Evolutionary conservation across 2,113 vertebrate genomes (phyloP), one percentile per base, ranked within the genome.

Genomic region (Centropristis striata): DNA sequence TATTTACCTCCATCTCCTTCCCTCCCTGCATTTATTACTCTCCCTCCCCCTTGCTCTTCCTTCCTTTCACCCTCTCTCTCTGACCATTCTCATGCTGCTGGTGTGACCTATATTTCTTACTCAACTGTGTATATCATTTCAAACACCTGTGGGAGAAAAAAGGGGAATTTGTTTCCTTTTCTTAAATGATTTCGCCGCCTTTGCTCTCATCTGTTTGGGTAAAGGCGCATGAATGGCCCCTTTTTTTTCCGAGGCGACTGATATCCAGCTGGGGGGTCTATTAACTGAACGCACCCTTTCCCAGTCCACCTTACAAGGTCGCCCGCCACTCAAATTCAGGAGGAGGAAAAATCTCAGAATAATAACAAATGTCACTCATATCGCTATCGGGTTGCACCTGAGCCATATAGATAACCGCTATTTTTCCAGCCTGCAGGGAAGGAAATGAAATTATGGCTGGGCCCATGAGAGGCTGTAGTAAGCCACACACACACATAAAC

Each of bases 391-490:
- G 82, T 86, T 78, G 89, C 87, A 92, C 90, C 94, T 94, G 94
- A 93, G 89, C 90, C 86, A 58, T 93, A 89, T 88, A 95, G 93
- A 95, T 94, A 95, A 94, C 70, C 20, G 59, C 74, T 59, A 75
- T 80, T 78, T 89, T 75, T 86, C 71, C 42, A 61, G 73, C 70
- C 88, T 37, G 46, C 51, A 63, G 86, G 77, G 85, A 66, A 82
- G 72, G 86, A 91, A 92, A 92, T 89, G 53, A 87, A 90, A 92
- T 92, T 78, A 90, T 59, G 68, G 75, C 39, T 18, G 57, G 46
- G 61, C 66, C 74, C 78, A 81, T 25, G 75, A 78, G 79, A 81
- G 27, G 50, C 78, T 64, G 47, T 32, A 37, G 60, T 44, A 72
- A 66, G n/a, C 47, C 66, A 21, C 68, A 57, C 64, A 63, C 49